Conservation (phyloP, 2,797 vertebrate genomes). For the Molossus alvarezi region DNA sequence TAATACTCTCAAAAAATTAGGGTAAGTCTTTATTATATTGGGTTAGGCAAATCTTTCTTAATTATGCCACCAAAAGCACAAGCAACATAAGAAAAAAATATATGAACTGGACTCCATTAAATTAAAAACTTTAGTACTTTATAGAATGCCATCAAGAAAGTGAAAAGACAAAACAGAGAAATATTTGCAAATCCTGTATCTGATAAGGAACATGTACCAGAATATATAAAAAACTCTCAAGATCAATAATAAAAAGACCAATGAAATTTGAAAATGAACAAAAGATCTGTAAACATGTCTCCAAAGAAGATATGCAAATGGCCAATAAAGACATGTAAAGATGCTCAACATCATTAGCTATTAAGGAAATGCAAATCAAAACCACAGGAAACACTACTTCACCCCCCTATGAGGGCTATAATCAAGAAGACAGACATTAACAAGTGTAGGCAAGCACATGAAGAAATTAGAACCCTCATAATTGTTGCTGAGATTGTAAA, state of each 20-base stretch:
- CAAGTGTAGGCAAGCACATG: neutral
- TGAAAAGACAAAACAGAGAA: conserved; percentile 6
- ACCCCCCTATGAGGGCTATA: neutral
- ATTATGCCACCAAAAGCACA: conserved; percentile 25
- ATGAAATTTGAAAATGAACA: neutral
- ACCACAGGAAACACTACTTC: neutral
- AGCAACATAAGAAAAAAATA: neutral
- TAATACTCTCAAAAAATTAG: neutral
- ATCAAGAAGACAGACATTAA: conserved; percentile 26
- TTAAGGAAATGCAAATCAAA: conserved; percentile 54
- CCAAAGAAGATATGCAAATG: neutral
- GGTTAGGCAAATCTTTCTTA: conserved; percentile 15
- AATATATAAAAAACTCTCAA: conserved; percentile 26
- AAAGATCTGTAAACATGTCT: neutral
- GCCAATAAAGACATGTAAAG: neutral
- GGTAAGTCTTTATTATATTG: neutral
- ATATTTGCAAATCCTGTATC: conserved; percentile 24
- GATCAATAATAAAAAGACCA: conserved; percentile 45
- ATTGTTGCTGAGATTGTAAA: neutral
- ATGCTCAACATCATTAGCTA: conserved; percentile 17
- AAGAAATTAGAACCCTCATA: neutral
- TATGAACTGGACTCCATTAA: neutral
- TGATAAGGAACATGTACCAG: conserved; percentile 21
- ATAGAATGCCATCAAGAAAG: conserved; percentile 12
- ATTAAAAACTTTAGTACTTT: neutral